Percentiles rank a stretch among this genome's conserved stretches.
These are phyloP conservation scores for Drosophila prosaltans DNA, from an alignment of 1,140 invertebrate genomes.

Conservation along the genomic window DNA sequence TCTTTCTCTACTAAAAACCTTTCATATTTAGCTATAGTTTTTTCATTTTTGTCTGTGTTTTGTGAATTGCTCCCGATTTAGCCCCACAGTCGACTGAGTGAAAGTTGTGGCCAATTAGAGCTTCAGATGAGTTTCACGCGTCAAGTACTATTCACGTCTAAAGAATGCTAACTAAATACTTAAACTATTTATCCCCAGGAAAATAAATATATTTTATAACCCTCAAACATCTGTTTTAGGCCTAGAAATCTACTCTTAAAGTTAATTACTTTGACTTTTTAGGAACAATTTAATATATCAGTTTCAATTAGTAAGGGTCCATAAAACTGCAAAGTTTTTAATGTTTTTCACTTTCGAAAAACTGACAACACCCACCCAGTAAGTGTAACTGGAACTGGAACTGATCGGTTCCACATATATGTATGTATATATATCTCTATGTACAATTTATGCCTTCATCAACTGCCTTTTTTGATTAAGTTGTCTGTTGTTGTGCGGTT, in stretches of 20 bases:
- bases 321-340: constrained; percentile 13
- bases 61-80: too few relatives aligned
- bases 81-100: too few relatives aligned
- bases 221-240: background rate
- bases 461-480: constrained; percentile 50
- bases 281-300: background rate
- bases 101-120: too few relatives aligned
- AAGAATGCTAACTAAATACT: background rate
- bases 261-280: background rate
- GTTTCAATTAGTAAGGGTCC: constrained; percentile 6
- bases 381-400: constrained; percentile 20
- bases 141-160: too few relatives aligned
- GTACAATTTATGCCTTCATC: constrained; percentile 18
- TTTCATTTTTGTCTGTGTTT: too few relatives aligned
- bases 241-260: background rate
- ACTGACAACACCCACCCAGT: constrained; percentile 36
- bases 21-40: too few relatives aligned
- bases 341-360: constrained; percentile 1
- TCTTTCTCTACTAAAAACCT: too few relatives aligned
- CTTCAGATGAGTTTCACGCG: too few relatives aligned
- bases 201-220: background rate
- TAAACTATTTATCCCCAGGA: background rate
- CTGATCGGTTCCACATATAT: constrained; percentile 42
- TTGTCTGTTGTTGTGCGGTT: constrained; percentile 52
- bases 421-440: constrained; percentile 4